These are phyloP conservation scores for Chromis chromis DNA, from an alignment of 2,797 vertebrate genomes.

Conservation along the genomic window DNA sequence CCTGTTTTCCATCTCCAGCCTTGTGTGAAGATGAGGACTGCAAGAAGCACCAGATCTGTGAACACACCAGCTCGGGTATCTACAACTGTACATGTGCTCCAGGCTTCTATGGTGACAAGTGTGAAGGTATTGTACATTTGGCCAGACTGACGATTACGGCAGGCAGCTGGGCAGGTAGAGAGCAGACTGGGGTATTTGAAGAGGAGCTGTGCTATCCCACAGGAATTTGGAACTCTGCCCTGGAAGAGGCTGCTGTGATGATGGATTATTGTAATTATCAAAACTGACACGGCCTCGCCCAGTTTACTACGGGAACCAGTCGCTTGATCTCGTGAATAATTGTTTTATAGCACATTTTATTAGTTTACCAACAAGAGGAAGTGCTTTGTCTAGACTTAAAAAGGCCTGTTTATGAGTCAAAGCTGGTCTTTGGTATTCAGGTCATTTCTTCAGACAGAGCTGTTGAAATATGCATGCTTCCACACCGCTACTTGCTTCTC, in stretches of 20 bases:
- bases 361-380: conserved; percentile 87
- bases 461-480: conserved; percentile 74
- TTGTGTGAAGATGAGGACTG: conserved; percentile 80
- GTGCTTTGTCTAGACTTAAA: conserved; percentile 87
- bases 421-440: conserved; percentile 80
- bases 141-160: conserved; percentile 23
- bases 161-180: conserved; percentile 70
- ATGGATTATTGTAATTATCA: conserved; percentile 84
- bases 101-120: conserved; percentile 86
- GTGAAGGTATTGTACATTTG: conserved; percentile 81
- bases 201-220: conserved; percentile 76
- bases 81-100: conserved; percentile 86
- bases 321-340: conserved; percentile 84
- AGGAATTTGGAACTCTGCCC: conserved; percentile 82
- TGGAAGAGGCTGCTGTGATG: conserved; percentile 77
- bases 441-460: conserved; percentile 76
- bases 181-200: conserved; percentile 66
- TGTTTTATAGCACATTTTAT: conserved; percentile 84
- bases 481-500: conserved; percentile 59
- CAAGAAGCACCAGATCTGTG: conserved; percentile 80
- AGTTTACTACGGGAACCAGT: conserved; percentile 79
- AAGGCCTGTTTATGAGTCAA: conserved; percentile 80
- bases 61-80: conserved; percentile 76
- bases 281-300: conserved; percentile 79
- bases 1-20: conserved; percentile 42